Base-by-base conservation (phyloP, 2,888 invertebrate species). In the Xanthostigma xanthostigma region DNA sequence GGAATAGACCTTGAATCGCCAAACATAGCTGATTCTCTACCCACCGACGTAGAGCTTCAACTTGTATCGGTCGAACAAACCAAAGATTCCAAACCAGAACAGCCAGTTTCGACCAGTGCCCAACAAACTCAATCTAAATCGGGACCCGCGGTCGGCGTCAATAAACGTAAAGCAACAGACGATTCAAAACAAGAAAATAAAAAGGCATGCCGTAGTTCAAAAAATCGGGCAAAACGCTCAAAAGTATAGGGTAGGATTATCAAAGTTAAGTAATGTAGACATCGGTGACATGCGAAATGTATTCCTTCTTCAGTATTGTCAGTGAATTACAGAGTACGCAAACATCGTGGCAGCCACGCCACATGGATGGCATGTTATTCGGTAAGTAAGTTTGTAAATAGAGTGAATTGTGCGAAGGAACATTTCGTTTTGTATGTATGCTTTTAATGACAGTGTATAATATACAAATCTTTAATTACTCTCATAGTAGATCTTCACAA, bases 191-290 rank as follows among this genome's bases (percentile, higher is more conserved):
- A 58, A 49, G 52, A 55, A n/a, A 53, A 46, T n/a, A 62, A 62
- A 51, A 62, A 61, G 51, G 58, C 61, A 38, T 61, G 64, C 49
- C 64, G 64, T 52, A 57, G 58, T 55, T 60, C 56, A 53, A 64
- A 64, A 52, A 58, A 62, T 52, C 64, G 64, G 55, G 58, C 60
- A 47, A 64, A 64, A 53, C 64, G 64, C 59, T 62, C 62, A 59
- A 64, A 64, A 54, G 60, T 64, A 45, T 64, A 63, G 42, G 42
- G 42, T 42, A 27, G 33, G 27, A 27, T 27, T 27, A 27, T 27
- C 27, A 27, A 27, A 27, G 27, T 27, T 27, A 27, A 27, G 27
- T 27, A 17, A 17, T 17, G 17, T 17, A 27, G 27, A 27, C 27
- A 27, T 27, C 27, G 27, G 27, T 27, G 6, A 27, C 27, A 27